Conservation (phyloP, 2,888 invertebrate species). For the Brachyptera putata region DNA sequence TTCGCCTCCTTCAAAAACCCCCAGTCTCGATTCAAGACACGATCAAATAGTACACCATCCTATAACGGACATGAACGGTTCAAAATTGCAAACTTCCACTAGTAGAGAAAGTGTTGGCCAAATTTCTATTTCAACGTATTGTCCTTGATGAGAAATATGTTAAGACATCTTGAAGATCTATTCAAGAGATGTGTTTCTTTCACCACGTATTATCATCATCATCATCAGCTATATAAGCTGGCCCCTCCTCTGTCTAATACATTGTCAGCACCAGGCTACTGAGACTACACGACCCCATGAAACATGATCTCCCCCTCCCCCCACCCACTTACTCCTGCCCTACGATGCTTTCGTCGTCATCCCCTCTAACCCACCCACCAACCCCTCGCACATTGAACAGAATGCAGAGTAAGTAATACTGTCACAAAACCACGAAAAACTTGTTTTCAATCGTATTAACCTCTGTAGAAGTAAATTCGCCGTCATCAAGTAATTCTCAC, state of each 20-base stretch:
- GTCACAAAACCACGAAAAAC: not conserved
- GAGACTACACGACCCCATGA: not conserved
- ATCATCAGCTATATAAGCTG: not conserved
- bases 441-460: not conserved
- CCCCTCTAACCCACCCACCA: not conserved
- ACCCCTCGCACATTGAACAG: not conserved
- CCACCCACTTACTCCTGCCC: not conserved
- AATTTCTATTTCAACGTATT: not conserved
- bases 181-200: too few relatives aligned
- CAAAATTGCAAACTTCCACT: not conserved
- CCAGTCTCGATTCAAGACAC: slow-evolving; percentile 1
- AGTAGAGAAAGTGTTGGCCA: not conserved
- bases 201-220: slow-evolving; percentile 1
- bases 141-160: too few relatives aligned
- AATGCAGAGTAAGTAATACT: not conserved
- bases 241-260: slow-evolving; percentile 18
- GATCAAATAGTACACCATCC: not conserved
- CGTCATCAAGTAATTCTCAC: too few relatives aligned
- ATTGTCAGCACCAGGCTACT: slow-evolving; percentile 13
- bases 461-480: too few relatives aligned
- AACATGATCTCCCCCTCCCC: not conserved
- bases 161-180: too few relatives aligned
- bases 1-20: not conserved
- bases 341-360: too few relatives aligned
- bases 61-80: not conserved